Base-by-base conservation (phyloP, 1,140 invertebrate species). In the Proales similis region DNA sequence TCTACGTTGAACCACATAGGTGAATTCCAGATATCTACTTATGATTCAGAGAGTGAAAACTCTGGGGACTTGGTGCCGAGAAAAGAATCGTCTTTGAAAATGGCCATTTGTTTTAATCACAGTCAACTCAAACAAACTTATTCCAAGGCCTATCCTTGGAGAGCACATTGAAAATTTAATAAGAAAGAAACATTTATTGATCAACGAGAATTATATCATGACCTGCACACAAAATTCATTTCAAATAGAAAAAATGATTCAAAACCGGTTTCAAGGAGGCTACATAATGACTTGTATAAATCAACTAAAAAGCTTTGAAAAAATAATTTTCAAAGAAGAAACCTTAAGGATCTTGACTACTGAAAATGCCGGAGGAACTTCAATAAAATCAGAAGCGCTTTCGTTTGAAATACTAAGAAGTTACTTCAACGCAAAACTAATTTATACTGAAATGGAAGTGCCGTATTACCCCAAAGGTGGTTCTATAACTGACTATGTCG, bases 361-460 rank as follows among this genome's bases (percentile, higher is more conserved):
- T 51, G 71, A 71, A 6, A 74, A 74, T 45, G 72, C 72, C 24
- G 72, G 72, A 2, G 72, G 72, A 14, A 72, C 64, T 33, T 74
- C 72, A 4, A 65, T 72, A 0, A 61, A 70, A 11, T 74, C 72
- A 5, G 72, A 74, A 62, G 69, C 70, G 4, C 47, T 74, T 22
- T 74, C 72, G n/a, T 73, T 68, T 53, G 72, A 74, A 65, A 24
- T 72, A 22, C 60, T 74, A n/a, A 60, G 65, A 38, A 68, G 65
- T 30, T 70, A 68, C 64, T 72, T 70, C 63, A 62, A 67, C 5
- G 71, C 71, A 14, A 65, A 65, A 46, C 57, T 74, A 11, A 4
- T 70, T 1, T 71, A 72, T 67, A 73, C 72, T 11, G 71, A 73
- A 49, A 73, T 73, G 72, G 72, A 73, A 48, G 70, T 73, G 2